A percentile compares a stretch with the other conserved stretches of the same genome.
These are phyloP conservation scores for Falco berigora DNA, from an alignment of 2,797 vertebrate genomes.

Conservation along the genomic window DNA sequence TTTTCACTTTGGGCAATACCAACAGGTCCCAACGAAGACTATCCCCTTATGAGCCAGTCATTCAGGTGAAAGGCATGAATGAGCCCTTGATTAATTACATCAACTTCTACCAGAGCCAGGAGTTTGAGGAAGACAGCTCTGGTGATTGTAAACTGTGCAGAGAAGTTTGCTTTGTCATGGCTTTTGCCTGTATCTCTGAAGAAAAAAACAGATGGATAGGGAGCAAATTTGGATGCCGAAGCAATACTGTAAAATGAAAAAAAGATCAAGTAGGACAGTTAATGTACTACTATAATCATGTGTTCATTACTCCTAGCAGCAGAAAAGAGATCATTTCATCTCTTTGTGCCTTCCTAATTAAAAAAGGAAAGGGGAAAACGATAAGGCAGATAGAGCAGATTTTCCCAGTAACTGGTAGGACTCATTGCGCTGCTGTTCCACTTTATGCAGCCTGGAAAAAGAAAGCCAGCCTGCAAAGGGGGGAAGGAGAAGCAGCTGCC, in stretches of 20 bases:
- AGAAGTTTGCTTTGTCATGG: neutral
- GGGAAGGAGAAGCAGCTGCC: slow-evolving; percentile 11
- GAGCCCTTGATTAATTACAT: neutral
- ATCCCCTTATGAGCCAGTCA: neutral
- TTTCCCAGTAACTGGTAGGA: neutral
- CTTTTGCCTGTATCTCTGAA: neutral
- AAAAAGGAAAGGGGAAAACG: neutral
- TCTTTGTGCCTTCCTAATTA: neutral
- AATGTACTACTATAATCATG: neutral
- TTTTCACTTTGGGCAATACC: neutral
- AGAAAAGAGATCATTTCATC: neutral
- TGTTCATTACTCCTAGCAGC: neutral
- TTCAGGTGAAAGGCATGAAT: neutral
- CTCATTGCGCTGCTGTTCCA: neutral
- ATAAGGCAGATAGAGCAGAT: neutral
- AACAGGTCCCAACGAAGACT: neutral
- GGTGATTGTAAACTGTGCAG: accelerated
- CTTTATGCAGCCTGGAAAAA: neutral
- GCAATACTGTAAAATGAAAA: neutral
- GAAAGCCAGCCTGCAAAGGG: neutral
- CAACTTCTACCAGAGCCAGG: neutral
- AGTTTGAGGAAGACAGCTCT: neutral
- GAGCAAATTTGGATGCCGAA: neutral
- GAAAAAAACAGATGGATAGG: neutral
- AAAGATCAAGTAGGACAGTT: neutral